Evolutionary conservation across 1,140 invertebrate genomes (phyloP), one percentile per base, ranked within the genome.

Genomic region (Episyrphus balteatus): DNA sequence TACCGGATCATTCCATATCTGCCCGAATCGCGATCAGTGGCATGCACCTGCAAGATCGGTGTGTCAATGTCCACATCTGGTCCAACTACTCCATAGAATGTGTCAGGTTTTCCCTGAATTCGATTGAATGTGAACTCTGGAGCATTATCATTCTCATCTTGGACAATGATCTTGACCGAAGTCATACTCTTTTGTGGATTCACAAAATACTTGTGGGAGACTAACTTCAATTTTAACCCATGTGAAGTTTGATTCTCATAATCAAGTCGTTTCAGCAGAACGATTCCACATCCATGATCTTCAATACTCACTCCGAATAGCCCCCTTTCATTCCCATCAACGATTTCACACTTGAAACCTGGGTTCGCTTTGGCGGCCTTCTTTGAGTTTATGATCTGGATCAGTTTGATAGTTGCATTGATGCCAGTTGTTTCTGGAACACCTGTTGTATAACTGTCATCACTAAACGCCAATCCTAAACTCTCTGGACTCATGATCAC

Each of bases 111-210:
- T 33, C 66, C 69, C 9, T 55, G 51, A 7, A 55, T 19, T 2
- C 78, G 75, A 1, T 83, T 79, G 49, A 84, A 86, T 1, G 87
- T 66, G 62, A 93, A 94, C 48, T 79, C 74, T 0, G 91, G 90
- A 3, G 73, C 73, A 61, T 93, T 92, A 58, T 94, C 90, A 58
- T 94, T 94, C 1, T 87, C 77, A 61, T 94, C 90, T 0, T 83
- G 70, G 0, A 95, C 81, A 53, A 86, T 83, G 5, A 95, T 77
- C 50, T 84, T 84, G 0, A 95, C 76, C 58, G 81, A 78, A 0
- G 86, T 80, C 10, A 75, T 76, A 54, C 82, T 84, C 45, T 79
- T 77, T 10, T 81, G 77, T 0, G 81, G 81, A 69, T 87, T 88
- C 5, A 88, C 76, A 7, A 86, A 73, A 11, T 86, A 86, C 19